phyloP scores from a whole-genome alignment of 2,888 invertebrate species.

The Taphrorychus bicolor region DNA sequence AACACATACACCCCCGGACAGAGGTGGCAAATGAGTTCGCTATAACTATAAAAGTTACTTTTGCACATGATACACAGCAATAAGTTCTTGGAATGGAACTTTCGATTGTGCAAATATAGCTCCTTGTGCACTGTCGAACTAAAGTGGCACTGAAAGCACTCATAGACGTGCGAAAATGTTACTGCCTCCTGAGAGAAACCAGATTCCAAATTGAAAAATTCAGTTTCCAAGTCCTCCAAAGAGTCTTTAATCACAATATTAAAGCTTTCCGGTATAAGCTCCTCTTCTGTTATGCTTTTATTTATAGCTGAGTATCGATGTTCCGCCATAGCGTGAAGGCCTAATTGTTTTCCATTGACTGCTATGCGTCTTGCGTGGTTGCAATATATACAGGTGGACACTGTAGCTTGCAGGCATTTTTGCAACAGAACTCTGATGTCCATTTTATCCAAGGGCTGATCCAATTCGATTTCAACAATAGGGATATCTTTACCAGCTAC shows the following conservation, averaged over 20 bases:
- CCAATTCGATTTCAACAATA: constrained; percentile 73
- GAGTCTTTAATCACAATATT: constrained; percentile 70
- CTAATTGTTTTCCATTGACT: constrained; percentile 82
- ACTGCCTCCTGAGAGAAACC: constrained; percentile 66
- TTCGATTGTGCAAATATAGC: constrained; percentile 84
- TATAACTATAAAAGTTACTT: constrained; percentile 85
- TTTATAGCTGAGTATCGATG: constrained; percentile 83
- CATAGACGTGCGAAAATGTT: constrained; percentile 74
- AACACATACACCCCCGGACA: constrained; percentile 78
- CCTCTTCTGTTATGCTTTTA: constrained; percentile 79
- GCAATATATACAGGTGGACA: constrained; percentile 79
- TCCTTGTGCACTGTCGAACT: constrained; percentile 82
- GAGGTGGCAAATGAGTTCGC: constrained; percentile 85
- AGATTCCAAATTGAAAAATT: constrained; percentile 77
- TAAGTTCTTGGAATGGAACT: constrained; percentile 85
- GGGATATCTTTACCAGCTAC: constrained; percentile 72
- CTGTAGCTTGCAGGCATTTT: constrained; percentile 74
- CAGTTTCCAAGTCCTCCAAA: constrained; percentile 67
- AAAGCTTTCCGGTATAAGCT: constrained; percentile 74
- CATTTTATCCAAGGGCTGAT: constrained; percentile 78
- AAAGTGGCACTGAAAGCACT: constrained; percentile 87
- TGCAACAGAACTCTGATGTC: constrained; percentile 74
- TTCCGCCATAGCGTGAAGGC: constrained; percentile 78
- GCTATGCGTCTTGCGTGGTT: constrained; percentile 86
- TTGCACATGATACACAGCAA: constrained; percentile 88